Evolutionary conservation across 2,888 invertebrate genomes (phyloP), one percentile per base, ranked within the genome.

Genomic region (Incurvaria masculella): DNA sequence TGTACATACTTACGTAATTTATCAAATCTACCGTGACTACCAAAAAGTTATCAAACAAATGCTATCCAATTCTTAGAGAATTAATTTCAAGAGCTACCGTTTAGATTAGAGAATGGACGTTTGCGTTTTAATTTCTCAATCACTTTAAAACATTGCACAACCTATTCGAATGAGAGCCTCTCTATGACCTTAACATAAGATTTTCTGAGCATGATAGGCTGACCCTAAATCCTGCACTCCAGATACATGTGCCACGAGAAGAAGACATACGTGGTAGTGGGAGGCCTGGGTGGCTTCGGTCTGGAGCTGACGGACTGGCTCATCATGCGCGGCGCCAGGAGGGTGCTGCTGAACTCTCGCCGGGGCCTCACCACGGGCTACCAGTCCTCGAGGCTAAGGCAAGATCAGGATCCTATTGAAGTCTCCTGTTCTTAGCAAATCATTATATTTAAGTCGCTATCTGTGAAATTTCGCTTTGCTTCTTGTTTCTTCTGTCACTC

Each of bases 241-340:
- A 81, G 82, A 55, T 82, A 80, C 59, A 74, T 68, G 49, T 71
- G 89, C 72, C 57, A 66, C n/a, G 63, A 68, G 18, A 63, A 79
- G 2, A 53, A 56, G 58, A 75, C 60, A 52, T 83, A 90, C 69
- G 60, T 90, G 0, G 80, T 90, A 4, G 78, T 86, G 1, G 90
- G 91, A 11, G 95, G 96, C 42, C 79, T 97, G 1, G 97, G 97
- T 41, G 96, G 96, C 0, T 93, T 97, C 61, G 97, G 96, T 4
- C 73, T 97, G 44, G 96, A 97, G 66, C 67, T 96, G 44, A 86
- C 88, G 0, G 89, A 93, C 59, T 94, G 93, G 92, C 72, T 97
- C 58, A 82, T 94, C 44, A 66, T 89, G 45, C 81, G 95, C 53
- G 95, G 94, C 0, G 94, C 89, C 0, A 82, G 76, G 56, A 87